Evolutionary conservation across 2,888 invertebrate species (phyloP).

Genomic region (Philereme vetulata): DNA sequence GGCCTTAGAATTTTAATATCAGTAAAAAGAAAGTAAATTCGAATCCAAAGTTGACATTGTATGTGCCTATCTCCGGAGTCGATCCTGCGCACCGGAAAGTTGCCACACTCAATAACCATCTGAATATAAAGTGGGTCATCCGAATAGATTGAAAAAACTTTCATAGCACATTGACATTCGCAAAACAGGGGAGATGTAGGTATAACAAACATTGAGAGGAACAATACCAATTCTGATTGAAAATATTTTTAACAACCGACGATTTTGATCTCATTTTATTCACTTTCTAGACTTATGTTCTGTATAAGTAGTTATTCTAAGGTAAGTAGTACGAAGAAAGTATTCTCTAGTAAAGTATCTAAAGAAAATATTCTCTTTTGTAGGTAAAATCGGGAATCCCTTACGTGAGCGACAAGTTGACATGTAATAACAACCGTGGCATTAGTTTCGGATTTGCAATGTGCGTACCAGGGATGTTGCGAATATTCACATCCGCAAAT

Average conservation of each 20-base stretch:
- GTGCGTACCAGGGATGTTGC: background rate
- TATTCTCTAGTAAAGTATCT: no score
- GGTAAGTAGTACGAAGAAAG: no score
- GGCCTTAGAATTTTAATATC: constrained; percentile 31
- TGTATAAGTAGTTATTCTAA: no score
- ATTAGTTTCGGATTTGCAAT: constrained; percentile 47
- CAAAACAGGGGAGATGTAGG: constrained; percentile 18
- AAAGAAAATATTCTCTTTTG: constrained; percentile 14
- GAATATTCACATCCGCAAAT: no score
- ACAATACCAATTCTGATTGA: background rate
- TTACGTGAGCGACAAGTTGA: constrained; percentile 50
- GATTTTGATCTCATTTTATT: constrained; percentile 1
- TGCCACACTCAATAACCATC: constrained; percentile 66
- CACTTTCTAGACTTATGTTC: background rate
- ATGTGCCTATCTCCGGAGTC: constrained; percentile 45
- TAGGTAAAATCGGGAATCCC: constrained; percentile 38
- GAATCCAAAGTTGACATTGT: constrained; percentile 30
- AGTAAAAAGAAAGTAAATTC: constrained; percentile 29
- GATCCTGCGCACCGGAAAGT: constrained; percentile 49
- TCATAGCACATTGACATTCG: constrained; percentile 36
- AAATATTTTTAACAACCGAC: background rate
- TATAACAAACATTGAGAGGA: constrained; percentile 22
- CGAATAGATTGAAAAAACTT: constrained; percentile 66
- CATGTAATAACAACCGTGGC: constrained; percentile 53
- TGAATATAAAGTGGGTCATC: constrained; percentile 68